phyloP scores from a whole-genome alignment of 2,113 vertebrate genomes.

The Mormoops blainvillei region DNA sequence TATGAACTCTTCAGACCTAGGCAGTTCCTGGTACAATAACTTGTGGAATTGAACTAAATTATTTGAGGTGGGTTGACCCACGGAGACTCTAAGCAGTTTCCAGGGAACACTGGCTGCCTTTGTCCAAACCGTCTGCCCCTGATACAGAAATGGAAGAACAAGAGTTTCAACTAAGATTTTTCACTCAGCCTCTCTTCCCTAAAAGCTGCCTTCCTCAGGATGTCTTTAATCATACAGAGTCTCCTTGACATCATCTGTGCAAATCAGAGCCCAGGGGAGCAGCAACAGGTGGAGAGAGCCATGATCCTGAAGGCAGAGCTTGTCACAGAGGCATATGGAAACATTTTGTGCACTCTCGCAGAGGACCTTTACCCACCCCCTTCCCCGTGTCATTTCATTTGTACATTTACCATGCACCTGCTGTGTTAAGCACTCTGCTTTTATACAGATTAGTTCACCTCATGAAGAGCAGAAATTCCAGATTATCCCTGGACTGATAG shows the following conservation, averaged over 20 bases:
- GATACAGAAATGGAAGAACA: not conserved
- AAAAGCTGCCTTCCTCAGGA: not conserved
- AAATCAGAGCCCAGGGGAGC: not conserved
- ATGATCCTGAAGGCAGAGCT: not conserved
- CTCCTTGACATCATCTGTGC: not conserved
- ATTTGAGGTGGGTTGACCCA: not conserved
- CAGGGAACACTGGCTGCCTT: not conserved
- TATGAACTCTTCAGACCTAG: not conserved
- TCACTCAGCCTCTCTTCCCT: not conserved
- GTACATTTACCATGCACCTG: conserved; percentile 29
- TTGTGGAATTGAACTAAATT: not conserved
- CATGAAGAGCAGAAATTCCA: conserved; percentile 20
- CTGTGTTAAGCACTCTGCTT: conserved; percentile 25
- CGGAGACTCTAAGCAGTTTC: not conserved
- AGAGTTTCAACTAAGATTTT: not conserved
- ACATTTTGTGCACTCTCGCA: not conserved
- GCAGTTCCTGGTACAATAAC: not conserved
- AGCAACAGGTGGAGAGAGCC: not conserved
- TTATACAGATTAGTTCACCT: conserved; percentile 17
- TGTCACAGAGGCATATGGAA: conserved; percentile 9
- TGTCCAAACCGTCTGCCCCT: not conserved
- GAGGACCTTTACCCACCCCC: not conserved
- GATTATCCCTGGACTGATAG: not conserved
- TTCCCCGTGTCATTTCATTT: not conserved
- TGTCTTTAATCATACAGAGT: not conserved